These are phyloP conservation scores for Drymodes brunneopygia DNA, from an alignment of 2,113 vertebrate species.

Conservation along the genomic window DNA sequence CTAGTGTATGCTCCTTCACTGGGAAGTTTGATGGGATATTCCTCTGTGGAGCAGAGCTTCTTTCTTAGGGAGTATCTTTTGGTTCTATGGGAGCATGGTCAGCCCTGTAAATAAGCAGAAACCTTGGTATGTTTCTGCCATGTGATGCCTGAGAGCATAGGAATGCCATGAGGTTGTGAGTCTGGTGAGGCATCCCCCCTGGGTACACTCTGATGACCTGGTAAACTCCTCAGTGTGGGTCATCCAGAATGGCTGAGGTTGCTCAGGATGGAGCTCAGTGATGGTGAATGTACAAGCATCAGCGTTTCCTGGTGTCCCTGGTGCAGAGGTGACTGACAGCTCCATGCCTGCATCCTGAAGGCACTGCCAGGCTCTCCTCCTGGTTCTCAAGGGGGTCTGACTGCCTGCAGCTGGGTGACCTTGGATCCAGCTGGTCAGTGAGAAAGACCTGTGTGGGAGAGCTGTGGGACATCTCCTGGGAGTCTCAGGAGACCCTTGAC, in stretches of 20 bases:
- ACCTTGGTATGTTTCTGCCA: background rate
- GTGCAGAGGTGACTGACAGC: background rate
- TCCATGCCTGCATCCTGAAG: background rate
- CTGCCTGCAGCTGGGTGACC: background rate
- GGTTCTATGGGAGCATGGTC: background rate
- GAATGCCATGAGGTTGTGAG: fast-evolving
- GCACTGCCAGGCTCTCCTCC: background rate
- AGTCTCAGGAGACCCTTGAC: background rate
- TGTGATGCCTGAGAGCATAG: background rate
- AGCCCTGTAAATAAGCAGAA: background rate
- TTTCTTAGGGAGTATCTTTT: background rate
- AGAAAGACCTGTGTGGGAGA: background rate
- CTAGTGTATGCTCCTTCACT: background rate
- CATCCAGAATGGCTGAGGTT: background rate
- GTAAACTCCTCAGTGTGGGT: background rate
- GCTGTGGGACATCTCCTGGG: background rate
- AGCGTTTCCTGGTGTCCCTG: background rate
- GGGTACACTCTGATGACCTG: background rate
- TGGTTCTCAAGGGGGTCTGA: background rate
- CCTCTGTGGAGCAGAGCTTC: background rate
- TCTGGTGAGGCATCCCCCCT: background rate
- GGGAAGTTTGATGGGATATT: background rate
- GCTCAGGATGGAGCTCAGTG: fast-evolving
- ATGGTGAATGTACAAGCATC: background rate
- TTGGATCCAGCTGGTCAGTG: background rate